Percentiles rank a stretch among this genome's conserved stretches.
These are phyloP conservation scores for Cydia fagiglandana DNA, from an alignment of 1,140 invertebrate genomes.

Conservation along the genomic window DNA sequence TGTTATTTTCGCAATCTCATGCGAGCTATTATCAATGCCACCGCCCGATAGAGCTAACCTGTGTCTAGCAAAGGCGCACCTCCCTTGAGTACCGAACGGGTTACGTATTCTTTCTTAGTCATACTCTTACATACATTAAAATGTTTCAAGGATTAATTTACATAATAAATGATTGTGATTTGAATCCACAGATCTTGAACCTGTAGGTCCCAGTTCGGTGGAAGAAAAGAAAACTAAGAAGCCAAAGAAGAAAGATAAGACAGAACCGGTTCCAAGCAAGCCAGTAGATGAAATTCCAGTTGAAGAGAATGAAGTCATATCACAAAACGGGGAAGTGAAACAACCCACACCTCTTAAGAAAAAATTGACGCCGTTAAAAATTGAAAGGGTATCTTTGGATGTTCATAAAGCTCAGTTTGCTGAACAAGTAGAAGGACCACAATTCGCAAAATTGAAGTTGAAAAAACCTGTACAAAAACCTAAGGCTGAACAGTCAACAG, in stretches of 20 bases:
- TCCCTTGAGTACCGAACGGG: too few relatives aligned
- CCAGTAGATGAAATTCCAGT: slow-evolving; percentile 39
- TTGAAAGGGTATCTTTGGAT: slow-evolving; percentile 66
- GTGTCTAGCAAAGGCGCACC: too few relatives aligned
- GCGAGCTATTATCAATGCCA: too few relatives aligned
- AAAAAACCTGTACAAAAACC: slow-evolving; percentile 78
- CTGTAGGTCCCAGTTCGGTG: slow-evolving; percentile 1
- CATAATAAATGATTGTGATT: neutral
- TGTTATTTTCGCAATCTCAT: too few relatives aligned
- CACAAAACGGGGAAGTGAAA: neutral
- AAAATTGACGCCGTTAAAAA: slow-evolving; percentile 57
- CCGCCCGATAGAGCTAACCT: too few relatives aligned
- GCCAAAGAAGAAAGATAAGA: slow-evolving; percentile 42
- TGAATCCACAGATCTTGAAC: slow-evolving; percentile 22
- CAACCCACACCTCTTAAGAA: slow-evolving; percentile 63
- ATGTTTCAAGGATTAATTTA: neutral
- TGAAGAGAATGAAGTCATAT: neutral
- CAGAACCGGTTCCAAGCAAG: slow-evolving; percentile 46
- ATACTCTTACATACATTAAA: neutral
- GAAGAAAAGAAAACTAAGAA: slow-evolving; percentile 22
- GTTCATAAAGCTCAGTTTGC: slow-evolving; percentile 70
- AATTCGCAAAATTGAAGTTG: slow-evolving; percentile 82
- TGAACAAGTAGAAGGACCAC: slow-evolving; percentile 70
- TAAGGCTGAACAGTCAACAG: slow-evolving; percentile 73
- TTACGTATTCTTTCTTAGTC: too few relatives aligned